Conservation (phyloP, 2,888 invertebrate genomes). For the Elysia crispata region DNA sequence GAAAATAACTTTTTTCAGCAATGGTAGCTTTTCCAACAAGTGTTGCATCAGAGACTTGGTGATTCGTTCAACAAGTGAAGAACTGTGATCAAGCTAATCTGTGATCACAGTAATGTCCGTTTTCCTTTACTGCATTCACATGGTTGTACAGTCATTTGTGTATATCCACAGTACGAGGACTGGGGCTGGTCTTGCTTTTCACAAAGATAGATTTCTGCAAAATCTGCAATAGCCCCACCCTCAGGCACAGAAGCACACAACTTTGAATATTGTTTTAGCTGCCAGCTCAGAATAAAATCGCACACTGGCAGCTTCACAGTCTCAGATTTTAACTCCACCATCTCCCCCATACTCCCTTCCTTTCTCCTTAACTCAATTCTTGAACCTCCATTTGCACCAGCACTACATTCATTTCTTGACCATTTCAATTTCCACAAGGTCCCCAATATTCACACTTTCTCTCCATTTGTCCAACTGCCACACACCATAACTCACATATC, state of each 20-base stretch:
- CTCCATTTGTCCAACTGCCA: no score
- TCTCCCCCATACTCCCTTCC: no score
- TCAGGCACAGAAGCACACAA: conserved; percentile 23
- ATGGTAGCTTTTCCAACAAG: background rate
- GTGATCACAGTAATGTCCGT: background rate
- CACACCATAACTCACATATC: no score
- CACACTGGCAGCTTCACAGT: background rate
- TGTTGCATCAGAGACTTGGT: background rate
- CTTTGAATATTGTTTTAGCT: background rate
- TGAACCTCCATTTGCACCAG: no score
- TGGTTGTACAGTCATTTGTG: conserved; percentile 40
- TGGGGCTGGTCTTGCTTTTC: conserved; percentile 39
- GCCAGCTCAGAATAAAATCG: conserved; percentile 30
- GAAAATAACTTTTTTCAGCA: conserved; percentile 6
- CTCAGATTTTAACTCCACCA: conserved; percentile 9
- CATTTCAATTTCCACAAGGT: no score
- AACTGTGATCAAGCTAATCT: conserved; percentile 23
- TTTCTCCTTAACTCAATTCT: no score
- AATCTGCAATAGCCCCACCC: conserved; percentile 36
- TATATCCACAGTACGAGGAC: conserved; percentile 38
- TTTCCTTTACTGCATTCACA: background rate
- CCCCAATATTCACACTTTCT: no score
- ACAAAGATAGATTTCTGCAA: conserved; percentile 43
- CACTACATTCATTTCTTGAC: no score
- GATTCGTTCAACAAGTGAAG: conserved; percentile 3